Evolutionary conservation across 2,113 vertebrate genomes (phyloP).

Genomic region (Pyrgilauda ruficollis): DNA sequence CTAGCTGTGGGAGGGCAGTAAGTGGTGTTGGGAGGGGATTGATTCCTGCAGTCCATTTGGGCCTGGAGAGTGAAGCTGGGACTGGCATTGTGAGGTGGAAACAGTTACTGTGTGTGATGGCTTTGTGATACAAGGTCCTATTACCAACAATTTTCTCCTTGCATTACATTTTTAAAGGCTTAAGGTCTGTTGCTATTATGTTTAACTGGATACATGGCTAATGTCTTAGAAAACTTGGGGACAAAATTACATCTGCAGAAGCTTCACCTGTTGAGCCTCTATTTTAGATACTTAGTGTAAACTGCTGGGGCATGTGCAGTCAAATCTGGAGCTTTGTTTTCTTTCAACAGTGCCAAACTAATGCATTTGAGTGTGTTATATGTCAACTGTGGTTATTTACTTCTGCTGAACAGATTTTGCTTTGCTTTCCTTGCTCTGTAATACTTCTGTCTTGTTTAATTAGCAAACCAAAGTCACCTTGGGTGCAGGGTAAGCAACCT

Average conservation of each 20-base stretch:
- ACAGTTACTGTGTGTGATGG: neutral
- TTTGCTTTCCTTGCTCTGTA: neutral
- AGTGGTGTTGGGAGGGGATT: neutral
- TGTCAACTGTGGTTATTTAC: neutral
- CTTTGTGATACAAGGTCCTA: neutral
- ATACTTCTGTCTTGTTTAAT: neutral
- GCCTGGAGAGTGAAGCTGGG: fast-evolving
- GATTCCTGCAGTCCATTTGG: neutral
- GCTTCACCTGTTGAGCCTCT: neutral
- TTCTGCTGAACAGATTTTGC: neutral
- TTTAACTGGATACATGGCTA: neutral
- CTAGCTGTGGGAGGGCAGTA: neutral
- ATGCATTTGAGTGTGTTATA: neutral
- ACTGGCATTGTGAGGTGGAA: neutral
- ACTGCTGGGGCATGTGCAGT: neutral
- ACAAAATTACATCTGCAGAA: neutral
- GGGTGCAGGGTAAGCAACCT: neutral
- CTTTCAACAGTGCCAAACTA: neutral
- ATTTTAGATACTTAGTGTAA: neutral
- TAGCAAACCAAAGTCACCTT: neutral
- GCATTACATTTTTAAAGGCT: neutral
- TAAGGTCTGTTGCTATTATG: neutral
- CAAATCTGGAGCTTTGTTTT: neutral
- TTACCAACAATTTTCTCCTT: neutral
- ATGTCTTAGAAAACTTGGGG: neutral